These are phyloP conservation scores for Syndactyla subalaris DNA, from an alignment of 2,797 vertebrate genomes.

Conservation along the genomic window DNA sequence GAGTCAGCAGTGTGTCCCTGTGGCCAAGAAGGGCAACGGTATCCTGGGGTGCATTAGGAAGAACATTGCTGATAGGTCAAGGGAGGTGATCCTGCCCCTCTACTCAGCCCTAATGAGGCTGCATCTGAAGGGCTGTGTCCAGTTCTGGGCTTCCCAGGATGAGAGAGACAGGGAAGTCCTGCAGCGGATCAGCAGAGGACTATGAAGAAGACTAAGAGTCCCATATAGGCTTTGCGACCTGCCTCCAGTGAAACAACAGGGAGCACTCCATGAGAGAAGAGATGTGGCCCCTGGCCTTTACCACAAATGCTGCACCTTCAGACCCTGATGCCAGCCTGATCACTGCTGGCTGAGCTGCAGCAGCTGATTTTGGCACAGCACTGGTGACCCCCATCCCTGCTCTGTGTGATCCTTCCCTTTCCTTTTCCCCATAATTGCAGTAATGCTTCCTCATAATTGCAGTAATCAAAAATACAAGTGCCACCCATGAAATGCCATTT, in stretches of 20 bases:
- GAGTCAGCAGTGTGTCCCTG: not conserved
- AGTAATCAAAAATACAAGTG: not conserved
- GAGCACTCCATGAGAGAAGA: not conserved
- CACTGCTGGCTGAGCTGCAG: accelerated
- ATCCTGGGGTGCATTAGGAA: not conserved
- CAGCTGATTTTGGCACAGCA: not conserved
- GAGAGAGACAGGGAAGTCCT: not conserved
- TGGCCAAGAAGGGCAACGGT: not conserved
- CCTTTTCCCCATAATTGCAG: not conserved
- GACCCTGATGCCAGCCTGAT: accelerated
- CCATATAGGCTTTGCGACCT: not conserved
- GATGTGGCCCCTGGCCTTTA: accelerated
- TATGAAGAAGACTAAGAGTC: not conserved
- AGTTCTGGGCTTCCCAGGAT: not conserved
- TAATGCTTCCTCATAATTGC: not conserved
- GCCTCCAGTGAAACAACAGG: not conserved
- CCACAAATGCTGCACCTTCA: not conserved
- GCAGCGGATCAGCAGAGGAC: not conserved
- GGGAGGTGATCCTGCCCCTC: not conserved
- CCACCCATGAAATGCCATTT: constrained; percentile 5
- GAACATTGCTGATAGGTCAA: no score
- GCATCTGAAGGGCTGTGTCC: not conserved
- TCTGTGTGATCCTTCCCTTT: not conserved
- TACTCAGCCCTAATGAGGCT: not conserved
- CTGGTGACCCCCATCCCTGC: not conserved